These are phyloP conservation scores for Oryzias melastigma DNA, from an alignment of 2,113 vertebrate genomes.

Conservation along the genomic window DNA sequence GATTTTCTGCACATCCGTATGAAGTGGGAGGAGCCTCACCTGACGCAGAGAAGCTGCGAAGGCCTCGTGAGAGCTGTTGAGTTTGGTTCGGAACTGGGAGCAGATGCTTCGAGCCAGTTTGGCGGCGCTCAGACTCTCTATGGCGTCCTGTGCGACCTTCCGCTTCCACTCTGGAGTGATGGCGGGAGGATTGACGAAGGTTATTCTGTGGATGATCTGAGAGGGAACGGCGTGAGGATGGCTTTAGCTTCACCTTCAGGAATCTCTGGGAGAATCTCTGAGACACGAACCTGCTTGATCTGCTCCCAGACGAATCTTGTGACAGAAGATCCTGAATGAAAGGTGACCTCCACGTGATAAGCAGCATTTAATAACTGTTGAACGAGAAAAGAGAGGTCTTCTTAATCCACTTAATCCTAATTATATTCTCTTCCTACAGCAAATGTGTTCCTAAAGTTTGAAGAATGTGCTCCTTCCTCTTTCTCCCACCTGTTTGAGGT, in stretches of 20 bases:
- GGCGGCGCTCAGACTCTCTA: slow-evolving; percentile 95
- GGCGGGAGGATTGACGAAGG: slow-evolving; percentile 92
- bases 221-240: not conserved
- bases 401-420: too few relatives aligned
- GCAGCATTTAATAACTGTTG: slow-evolving; percentile 93
- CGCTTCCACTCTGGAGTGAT: slow-evolving; percentile 94
- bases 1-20: not conserved
- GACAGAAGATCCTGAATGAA: slow-evolving; percentile 94
- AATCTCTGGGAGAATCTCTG: not conserved
- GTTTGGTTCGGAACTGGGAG: slow-evolving; percentile 93
- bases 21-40: slow-evolving; percentile 65
- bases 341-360: slow-evolving; percentile 97
- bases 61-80: slow-evolving; percentile 96
- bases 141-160: slow-evolving; percentile 96
- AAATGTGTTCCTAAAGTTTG: not conserved
- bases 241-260: not conserved
- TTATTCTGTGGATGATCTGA: slow-evolving; percentile 93
- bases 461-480: not conserved
- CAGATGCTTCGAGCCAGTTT: slow-evolving; percentile 97
- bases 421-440: too few relatives aligned
- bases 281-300: slow-evolving; percentile 89
- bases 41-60: slow-evolving; percentile 93
- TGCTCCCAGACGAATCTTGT: slow-evolving; percentile 96
- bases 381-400: slow-evolving; percentile 14
- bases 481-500: slow-evolving; percentile 91